These are phyloP conservation scores for Alviniconcha strummeri DNA, from an alignment of 2,888 invertebrate genomes.

Conservation along the genomic window DNA sequence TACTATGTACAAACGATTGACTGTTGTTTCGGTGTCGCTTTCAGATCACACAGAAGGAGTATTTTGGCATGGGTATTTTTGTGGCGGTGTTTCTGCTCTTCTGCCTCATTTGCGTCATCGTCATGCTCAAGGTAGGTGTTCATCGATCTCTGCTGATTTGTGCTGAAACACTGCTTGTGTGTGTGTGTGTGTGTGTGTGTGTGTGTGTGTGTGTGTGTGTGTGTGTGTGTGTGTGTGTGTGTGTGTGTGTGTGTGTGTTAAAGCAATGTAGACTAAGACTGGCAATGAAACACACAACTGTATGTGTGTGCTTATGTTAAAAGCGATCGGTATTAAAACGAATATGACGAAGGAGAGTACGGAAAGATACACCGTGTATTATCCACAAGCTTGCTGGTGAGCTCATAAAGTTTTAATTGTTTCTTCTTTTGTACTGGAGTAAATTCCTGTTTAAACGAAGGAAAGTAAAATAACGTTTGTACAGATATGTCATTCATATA, in stretches of 20 bases:
- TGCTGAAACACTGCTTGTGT: background rate
- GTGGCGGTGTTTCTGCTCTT: slow-evolving; percentile 65
- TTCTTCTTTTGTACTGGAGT: background rate
- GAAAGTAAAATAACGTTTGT: too few species aligned
- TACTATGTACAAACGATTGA: background rate
- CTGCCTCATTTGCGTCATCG: slow-evolving; percentile 58
- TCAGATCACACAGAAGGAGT: slow-evolving; percentile 57
- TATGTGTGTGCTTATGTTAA: background rate
- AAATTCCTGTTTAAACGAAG: background rate
- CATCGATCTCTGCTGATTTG: too few species aligned
- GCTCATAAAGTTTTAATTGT: background rate
- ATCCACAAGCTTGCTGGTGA: too few species aligned
- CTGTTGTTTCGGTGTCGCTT: slow-evolving; percentile 23
- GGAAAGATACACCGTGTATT: too few species aligned
- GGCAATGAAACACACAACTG: background rate
- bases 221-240: background rate
- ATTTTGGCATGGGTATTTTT: slow-evolving; percentile 67
- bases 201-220: slow-evolving; percentile 18
- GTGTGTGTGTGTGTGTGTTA: background rate
- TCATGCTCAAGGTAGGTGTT: slow-evolving; percentile 60
- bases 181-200: slow-evolving; percentile 15
- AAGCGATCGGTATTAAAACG: background rate
- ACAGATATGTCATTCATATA: too few species aligned
- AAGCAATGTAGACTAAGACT: background rate
- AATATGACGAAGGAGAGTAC: too few species aligned